Percentiles rank a stretch among this genome's conserved stretches.
Evolutionary conservation across 2,888 invertebrate genomes (phyloP).

Genomic region (Neelides folsomi): DNA sequence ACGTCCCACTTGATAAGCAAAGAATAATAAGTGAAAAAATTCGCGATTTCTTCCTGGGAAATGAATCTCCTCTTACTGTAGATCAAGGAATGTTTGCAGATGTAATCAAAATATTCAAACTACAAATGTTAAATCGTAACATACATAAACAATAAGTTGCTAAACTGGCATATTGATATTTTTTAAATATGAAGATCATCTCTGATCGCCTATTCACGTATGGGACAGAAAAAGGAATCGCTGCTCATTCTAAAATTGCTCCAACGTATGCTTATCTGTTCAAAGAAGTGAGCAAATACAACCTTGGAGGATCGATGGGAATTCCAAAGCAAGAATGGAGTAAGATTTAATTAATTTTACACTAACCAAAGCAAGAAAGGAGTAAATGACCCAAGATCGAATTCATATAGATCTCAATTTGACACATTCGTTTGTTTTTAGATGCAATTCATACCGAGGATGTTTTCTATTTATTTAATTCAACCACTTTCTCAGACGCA

Average conservation of each 20-base stretch:
- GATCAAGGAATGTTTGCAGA: slow-evolving; percentile 13
- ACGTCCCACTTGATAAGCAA: slow-evolving; percentile 2
- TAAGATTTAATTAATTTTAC: slow-evolving; percentile 5
- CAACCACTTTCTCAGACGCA: slow-evolving; percentile 16
- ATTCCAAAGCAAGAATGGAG: slow-evolving; percentile 26
- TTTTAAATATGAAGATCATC: slow-evolving; percentile 14
- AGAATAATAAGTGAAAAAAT: slow-evolving; percentile 12
- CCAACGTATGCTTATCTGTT: slow-evolving; percentile 29
- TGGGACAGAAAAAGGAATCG: slow-evolving; percentile 18
- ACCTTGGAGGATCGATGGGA: slow-evolving; percentile 26
- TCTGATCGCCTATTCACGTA: slow-evolving; percentile 22
- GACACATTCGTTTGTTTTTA: background rate
- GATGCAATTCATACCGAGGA: slow-evolving; percentile 22
- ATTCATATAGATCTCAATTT: background rate
- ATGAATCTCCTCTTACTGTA: slow-evolving; percentile 10
- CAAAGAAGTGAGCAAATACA: slow-evolving; percentile 24
- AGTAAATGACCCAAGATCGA: background rate
- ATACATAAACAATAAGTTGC: background rate
- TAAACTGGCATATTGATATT: too few relatives aligned
- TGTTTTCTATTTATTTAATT: slow-evolving; percentile 20
- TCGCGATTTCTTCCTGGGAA: slow-evolving; percentile 18
- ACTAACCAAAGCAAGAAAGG: too few relatives aligned
- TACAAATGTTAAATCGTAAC: background rate
- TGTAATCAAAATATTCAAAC: too few relatives aligned
- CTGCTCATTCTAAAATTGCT: slow-evolving; percentile 27